Evolutionary conservation across 2,797 vertebrate species (phyloP).

Genomic region (Fistularia commersonii): DNA sequence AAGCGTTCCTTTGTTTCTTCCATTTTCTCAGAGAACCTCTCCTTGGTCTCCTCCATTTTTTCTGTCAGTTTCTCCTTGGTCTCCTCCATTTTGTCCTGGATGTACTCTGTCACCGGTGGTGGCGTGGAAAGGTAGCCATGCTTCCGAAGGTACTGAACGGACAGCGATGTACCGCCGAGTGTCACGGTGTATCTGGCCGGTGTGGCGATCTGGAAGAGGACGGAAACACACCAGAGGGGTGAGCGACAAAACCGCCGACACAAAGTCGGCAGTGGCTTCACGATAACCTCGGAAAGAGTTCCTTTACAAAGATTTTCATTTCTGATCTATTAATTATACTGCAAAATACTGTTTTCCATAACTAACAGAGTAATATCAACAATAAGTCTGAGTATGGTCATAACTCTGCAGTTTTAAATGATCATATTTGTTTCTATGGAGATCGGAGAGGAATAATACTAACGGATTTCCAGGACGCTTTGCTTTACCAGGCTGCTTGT

Average conservation of each 20-base stretch:
- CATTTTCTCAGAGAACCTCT: constrained; percentile 85
- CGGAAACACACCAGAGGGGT: not conserved
- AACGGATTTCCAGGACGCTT: too few species aligned
- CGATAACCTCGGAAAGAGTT: too few species aligned
- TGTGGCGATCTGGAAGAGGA: constrained; percentile 83
- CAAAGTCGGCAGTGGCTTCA: too few species aligned
- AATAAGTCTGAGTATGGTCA: too few species aligned
- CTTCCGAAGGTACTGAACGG: constrained; percentile 89
- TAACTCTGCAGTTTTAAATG: too few species aligned
- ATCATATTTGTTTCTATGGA: too few species aligned
- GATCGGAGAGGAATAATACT: too few species aligned
- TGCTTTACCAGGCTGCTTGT: too few species aligned
- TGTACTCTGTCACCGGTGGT: constrained; percentile 89
- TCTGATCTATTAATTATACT: too few species aligned
- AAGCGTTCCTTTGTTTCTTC: constrained; percentile 85
- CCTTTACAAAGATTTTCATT: too few species aligned
- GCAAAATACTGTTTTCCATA: too few species aligned
- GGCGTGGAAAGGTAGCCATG: constrained; percentile 90
- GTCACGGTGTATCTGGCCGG: constrained; percentile 92
- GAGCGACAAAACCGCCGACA: not conserved
- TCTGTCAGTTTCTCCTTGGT: constrained; percentile 85
- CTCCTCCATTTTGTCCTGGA: constrained; percentile 95
- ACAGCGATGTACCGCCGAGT: constrained; percentile 90
- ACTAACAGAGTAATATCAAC: too few species aligned
- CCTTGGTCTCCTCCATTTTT: constrained; percentile 93